Evolutionary conservation across 2,797 vertebrate genomes (phyloP), one percentile per base, ranked within the genome.

Genomic region (Vespertilio murinus): DNA sequence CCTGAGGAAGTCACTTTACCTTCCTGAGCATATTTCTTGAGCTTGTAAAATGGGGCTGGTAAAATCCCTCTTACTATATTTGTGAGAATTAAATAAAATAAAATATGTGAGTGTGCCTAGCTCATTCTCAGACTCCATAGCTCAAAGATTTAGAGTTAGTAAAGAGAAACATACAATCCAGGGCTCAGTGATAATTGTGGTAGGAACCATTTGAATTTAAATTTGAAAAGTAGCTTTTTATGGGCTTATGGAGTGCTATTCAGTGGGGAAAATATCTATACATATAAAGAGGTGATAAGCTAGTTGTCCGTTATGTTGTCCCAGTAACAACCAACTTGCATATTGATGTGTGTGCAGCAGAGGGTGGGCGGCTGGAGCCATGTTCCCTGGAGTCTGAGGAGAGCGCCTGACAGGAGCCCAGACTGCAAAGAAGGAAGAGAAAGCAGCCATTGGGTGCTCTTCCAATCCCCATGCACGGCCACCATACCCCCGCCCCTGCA

Each of bases 11-110:
- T 79, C 35, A 86, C 30, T 81, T 93, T 52, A 78, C 42, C 40
- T 93, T 14, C 65, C 90, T 93, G 23, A 94, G 35, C 35, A 33
- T 74, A 14, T 92, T 93, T 93, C 65, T 92, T 93, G 23, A 94
- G 35, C 35, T 25, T 89, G 23, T 40, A 82, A 94, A 88, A 54
- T 86, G 22, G 3, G 40, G 17, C 2, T 52, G 84, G 28, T 65
- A 88, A 94, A 88, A 78, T 78, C 16, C 88, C n/a, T 67, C 22
- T 90, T 88, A 91, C 8, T 73, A 23, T 77, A 40, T 20, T 40
- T 54, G 16, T 92, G 33, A 88, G 20, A 90, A 90, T 87, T 79
- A 87, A 80, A 13, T 65, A 33, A 95, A 91, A 56, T 80, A 30
- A 85, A 78, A 69, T 81, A 30, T 80, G 17, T 83, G 28, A 90